Base-by-base conservation (phyloP, 1,140 invertebrate species). In the Diorhabda sublineata region DNA sequence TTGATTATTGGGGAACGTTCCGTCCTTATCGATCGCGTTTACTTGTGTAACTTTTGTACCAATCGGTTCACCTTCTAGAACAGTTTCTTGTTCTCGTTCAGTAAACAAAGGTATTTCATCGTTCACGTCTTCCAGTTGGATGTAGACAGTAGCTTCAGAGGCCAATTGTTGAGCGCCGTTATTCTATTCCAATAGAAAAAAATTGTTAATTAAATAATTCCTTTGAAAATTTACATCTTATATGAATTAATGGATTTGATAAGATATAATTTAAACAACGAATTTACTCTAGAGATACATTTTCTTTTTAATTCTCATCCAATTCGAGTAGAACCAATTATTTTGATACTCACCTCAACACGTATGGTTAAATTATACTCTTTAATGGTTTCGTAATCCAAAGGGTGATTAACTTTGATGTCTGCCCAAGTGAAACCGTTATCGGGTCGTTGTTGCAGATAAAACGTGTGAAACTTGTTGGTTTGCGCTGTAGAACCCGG, bases 41-140 rank as follows among this genome's bases (percentile, higher is more conserved):
- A 98, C 94, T 84, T 97, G 94, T 42, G 95, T 96, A 67, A 99
- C 96, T 85, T 94, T 93, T 62, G 95, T 96, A 52, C 96, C 95
- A 71, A 94, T 89, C 42, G 92, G 93, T 83, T 98, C 94, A 61
- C 95, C 94, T 84, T 97, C 95, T 63, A 96, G 85, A 57, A 97
- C 95, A 9, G 93, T 97, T 84, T 96, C 95, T 81, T 97, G 94
- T 83, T 97, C 93, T 76, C 94, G 85, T 85, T 97, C 94, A 69
- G 93, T 96, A 82, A 97, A 98, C 69, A 97, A 84, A 5, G 95
- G 95, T 80, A 98, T 97, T 83, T 98, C 95, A 82, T 98, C 96
- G 83, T 98, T 98, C 59, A 97, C 95, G 83, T 98, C 96, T 83
- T 97, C 93, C 59, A 98, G 83, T 85, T 94, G 91, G 77, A 98